Base-by-base conservation (phyloP, 2,113 vertebrate genomes). In the Cryptotis parvus region DNA sequence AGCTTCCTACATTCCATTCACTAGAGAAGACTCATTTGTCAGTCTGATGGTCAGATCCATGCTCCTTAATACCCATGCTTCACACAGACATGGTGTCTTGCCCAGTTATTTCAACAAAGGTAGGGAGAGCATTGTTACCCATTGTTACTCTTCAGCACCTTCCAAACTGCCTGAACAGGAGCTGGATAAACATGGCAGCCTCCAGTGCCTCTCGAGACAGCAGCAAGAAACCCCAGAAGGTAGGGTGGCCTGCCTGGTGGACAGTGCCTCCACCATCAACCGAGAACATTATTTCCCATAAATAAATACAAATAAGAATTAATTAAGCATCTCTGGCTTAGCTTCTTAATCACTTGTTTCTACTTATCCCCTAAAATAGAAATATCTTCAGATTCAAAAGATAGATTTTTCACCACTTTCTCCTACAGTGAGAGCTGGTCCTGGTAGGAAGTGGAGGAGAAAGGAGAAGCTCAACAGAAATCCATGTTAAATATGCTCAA, bases 1-100 rank as follows among this genome's bases (percentile, higher is more conserved):
- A 73, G 73, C 79, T 90, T 95, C 35, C 91, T 72, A 45, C 82
- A 37, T 89, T 80, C 69, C 72, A 91, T 92, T 94, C 91, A 74
- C 45, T 90, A 66, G 49, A 77, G 69, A 79, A 80, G 39, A 58
- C 65, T 91, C 84, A 58, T 93, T 86, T 79, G 70, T 95, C 94
- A 92, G 70, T 73, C 55, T 94, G 87, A 92, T 94, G 95, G 81
- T 73, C 22, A 74, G 72, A 85, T 52, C 68, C 63, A 2, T 7
- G 15, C 77, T 78, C 63, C 74, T 92, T 92, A 66, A 74, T 74
- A 91, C 76, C 79, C 33, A 45, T 52, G 84, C 85, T 73, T 49
- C 1, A 4, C 37, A 16, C 55, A 85, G 84, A 92, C 82, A 76
- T 87, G 80, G 84, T 94, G 78, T 22, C 26, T 88, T 88, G 84